phyloP scores from a whole-genome alignment of 2,888 invertebrate genomes.

The Acanthosepion pharaonis region DNA sequence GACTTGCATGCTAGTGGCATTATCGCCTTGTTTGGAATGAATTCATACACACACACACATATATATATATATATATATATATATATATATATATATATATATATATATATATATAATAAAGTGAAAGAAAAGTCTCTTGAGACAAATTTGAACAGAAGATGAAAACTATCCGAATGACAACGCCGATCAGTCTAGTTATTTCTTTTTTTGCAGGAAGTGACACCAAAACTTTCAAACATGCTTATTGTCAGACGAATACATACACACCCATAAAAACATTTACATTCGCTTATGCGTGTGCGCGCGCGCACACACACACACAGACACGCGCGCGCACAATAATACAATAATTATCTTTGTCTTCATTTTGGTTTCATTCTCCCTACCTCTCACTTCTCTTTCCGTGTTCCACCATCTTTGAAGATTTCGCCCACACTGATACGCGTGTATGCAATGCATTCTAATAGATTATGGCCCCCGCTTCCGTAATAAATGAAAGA shows the following conservation, averaged over 20 bases:
- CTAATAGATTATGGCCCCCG: not conserved
- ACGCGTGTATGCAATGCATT: not conserved
- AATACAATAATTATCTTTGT: too few relatives aligned
- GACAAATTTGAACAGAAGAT: too few relatives aligned
- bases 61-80: conserved; percentile 33
- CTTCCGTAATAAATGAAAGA: conserved; percentile 4
- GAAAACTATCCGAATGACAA: too few relatives aligned
- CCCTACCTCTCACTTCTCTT: not conserved
- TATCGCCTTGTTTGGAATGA: too few relatives aligned
- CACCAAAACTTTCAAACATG: too few relatives aligned
- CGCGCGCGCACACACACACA: too few relatives aligned
- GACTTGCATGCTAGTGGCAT: too few relatives aligned
- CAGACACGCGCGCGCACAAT: too few relatives aligned
- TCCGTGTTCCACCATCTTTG: not conserved
- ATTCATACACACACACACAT: not conserved
- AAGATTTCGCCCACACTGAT: not conserved
- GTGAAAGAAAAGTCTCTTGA: not conserved
- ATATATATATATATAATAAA: not conserved
- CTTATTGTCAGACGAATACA: not conserved
- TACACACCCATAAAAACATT: not conserved
- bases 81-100: conserved; percentile 10
- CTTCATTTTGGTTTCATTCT: too few relatives aligned
- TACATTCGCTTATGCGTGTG: not conserved
- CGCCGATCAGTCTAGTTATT: too few relatives aligned
- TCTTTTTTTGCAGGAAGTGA: too few relatives aligned